Conservation (phyloP, 2,888 invertebrate genomes). For the Belgica antarctica region DNA sequence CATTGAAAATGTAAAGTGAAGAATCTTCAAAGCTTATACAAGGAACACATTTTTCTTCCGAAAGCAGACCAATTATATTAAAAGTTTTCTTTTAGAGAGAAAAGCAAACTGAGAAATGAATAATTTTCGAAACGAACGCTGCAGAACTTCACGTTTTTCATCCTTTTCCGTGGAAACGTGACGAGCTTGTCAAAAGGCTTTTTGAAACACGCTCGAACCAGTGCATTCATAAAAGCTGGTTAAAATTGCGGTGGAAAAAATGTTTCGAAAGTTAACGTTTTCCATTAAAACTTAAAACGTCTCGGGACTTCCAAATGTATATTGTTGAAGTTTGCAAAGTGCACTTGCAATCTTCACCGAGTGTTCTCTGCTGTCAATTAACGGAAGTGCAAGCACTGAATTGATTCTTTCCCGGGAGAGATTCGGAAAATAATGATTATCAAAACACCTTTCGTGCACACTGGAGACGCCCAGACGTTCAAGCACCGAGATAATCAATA, state of each 20-base stretch:
- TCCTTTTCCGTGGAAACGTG: constrained; percentile 17
- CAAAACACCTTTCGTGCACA: constrained; percentile 11
- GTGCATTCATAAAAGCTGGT: too few relatives aligned
- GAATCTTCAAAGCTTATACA: constrained; percentile 2
- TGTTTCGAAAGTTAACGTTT: too few relatives aligned
- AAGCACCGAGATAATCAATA: constrained; percentile 34
- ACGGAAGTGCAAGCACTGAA: neutral
- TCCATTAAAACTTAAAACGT: too few relatives aligned
- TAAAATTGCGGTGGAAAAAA: too few relatives aligned
- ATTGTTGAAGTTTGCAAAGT: too few relatives aligned
- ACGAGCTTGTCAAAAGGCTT: constrained; percentile 26
- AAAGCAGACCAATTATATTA: constrained; percentile 34
- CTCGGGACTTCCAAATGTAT: too few relatives aligned
- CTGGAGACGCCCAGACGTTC: neutral
- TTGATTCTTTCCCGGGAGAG: neutral
- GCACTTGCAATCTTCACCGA: too few relatives aligned
- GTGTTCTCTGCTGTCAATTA: constrained; percentile 7
- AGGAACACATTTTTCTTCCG: neutral
- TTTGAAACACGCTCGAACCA: too few relatives aligned
- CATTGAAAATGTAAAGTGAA: constrained; percentile 32
- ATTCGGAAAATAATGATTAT: neutral
- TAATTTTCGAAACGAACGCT: constrained; percentile 22
- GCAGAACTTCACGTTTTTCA: constrained; percentile 1
- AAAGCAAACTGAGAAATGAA: constrained; percentile 14
- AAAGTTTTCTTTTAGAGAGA: neutral